Evolutionary conservation across 2,888 invertebrate species (phyloP).

Genomic region (Cephus spinipes): DNA sequence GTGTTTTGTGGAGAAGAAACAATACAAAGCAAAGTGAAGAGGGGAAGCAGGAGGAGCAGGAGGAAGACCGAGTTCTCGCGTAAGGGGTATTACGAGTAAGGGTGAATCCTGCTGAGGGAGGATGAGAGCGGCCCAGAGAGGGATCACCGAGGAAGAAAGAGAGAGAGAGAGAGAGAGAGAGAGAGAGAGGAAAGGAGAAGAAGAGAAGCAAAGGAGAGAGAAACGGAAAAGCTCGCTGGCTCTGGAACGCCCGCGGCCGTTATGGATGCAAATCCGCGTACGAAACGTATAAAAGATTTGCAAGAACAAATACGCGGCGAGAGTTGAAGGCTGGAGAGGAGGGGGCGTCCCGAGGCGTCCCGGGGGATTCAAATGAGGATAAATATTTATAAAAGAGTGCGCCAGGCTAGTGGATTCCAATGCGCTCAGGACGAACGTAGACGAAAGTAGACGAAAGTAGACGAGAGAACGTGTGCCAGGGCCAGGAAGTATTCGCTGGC

Average conservation of each 20-base stretch:
- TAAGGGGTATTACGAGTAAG: no score
- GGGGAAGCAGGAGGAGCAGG: slow-evolving; percentile 24
- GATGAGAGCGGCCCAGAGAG: no score
- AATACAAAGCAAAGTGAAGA: slow-evolving; percentile 26
- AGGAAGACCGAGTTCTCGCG: slow-evolving; percentile 7
- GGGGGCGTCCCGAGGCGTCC: slow-evolving; percentile 36
- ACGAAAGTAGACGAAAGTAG: slow-evolving; percentile 14
- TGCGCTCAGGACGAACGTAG: slow-evolving; percentile 24
- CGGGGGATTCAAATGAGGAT: slow-evolving; percentile 61
- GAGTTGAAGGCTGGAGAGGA: slow-evolving; percentile 21
- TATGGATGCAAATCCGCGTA: slow-evolving; percentile 59
- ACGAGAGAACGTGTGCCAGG: slow-evolving; percentile 27
- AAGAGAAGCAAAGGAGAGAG: slow-evolving; percentile 5
- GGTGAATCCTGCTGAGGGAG: no score
- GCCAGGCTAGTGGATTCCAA: slow-evolving; percentile 33
- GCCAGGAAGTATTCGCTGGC: slow-evolving; percentile 38
- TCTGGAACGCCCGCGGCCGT: slow-evolving; percentile 38
- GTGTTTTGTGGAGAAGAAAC: slow-evolving; percentile 34
- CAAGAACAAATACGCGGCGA: slow-evolving; percentile 56
- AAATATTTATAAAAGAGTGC: slow-evolving; percentile 63
- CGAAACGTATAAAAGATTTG: slow-evolving; percentile 59
- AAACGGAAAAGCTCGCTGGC: slow-evolving; percentile 24
- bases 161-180: slow-evolving; percentile 8
- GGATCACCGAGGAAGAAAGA: background rate
- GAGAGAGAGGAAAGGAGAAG: background rate